These are phyloP conservation scores for Parnassius smintheus DNA, from an alignment of 2,888 invertebrate genomes.

Conservation along the genomic window DNA sequence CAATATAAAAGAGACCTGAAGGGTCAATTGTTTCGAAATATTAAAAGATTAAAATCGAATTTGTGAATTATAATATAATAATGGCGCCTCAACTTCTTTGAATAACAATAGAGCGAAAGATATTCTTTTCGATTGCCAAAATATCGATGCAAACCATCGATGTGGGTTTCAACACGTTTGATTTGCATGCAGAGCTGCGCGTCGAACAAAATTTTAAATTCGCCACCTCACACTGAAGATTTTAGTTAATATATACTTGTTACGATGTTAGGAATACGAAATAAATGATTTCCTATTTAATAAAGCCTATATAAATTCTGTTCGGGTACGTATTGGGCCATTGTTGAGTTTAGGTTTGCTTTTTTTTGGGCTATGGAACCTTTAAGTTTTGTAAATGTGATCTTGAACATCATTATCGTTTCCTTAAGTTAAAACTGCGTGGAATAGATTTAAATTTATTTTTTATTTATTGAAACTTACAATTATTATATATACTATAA, in stretches of 20 bases:
- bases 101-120: slow-evolving; percentile 49
- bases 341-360: slow-evolving; percentile 32
- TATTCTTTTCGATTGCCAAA: slow-evolving; percentile 59
- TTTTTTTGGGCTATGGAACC: slow-evolving; percentile 16
- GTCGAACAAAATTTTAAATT: slow-evolving; percentile 58
- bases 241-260: slow-evolving; percentile 60
- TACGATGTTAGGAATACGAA: slow-evolving; percentile 58
- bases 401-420: slow-evolving; percentile 14
- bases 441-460: background rate
- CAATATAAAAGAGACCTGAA: background rate
- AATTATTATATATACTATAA: too few species aligned
- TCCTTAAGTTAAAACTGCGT: slow-evolving; percentile 9
- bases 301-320: slow-evolving; percentile 41
- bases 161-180: slow-evolving; percentile 38
- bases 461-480: too few species aligned
- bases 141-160: slow-evolving; percentile 34
- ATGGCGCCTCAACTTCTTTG: slow-evolving; percentile 31
- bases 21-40: slow-evolving; percentile 19
- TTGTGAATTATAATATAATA: slow-evolving; percentile 24
- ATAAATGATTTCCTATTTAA: slow-evolving; percentile 41
- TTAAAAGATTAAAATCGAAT: slow-evolving; percentile 23
- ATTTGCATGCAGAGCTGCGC: slow-evolving; percentile 48
- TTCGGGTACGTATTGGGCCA: slow-evolving; percentile 33
- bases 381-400: slow-evolving; percentile 21
- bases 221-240: slow-evolving; percentile 48